phyloP scores from a whole-genome alignment of 1,140 invertebrate species.

The Drosophila watanabei region DNA sequence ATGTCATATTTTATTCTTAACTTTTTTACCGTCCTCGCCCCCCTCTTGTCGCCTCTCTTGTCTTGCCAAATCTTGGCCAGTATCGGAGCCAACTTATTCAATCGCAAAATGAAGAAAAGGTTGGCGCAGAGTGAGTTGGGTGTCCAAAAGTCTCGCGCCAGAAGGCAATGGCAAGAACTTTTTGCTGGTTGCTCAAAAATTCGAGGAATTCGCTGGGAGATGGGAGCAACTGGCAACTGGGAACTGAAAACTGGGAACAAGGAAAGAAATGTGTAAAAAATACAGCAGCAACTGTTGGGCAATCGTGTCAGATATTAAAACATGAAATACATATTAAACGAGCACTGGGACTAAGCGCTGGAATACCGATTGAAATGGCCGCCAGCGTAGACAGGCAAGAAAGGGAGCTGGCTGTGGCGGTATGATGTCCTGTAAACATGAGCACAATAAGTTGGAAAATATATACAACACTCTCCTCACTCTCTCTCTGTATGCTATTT shows the following conservation, averaged over 20 bases:
- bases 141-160: conserved; percentile 44
- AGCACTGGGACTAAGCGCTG: conserved; percentile 30
- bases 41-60: not conserved
- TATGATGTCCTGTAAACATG: conserved; percentile 64
- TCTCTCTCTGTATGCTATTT: conserved; percentile 5
- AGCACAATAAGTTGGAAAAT: conserved; percentile 76
- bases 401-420: not conserved
- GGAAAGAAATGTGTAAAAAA: conserved; percentile 22
- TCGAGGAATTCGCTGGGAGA: conserved; percentile 46
- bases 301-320: conserved; percentile 84
- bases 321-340: conserved; percentile 84
- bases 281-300: conserved; percentile 65
- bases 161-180: conserved; percentile 64
- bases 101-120: conserved; percentile 58
- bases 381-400: conserved; percentile 35
- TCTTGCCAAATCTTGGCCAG: conserved; percentile 47
- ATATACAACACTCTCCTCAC: conserved; percentile 62
- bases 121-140: conserved; percentile 26
- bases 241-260: not conserved
- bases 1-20: conserved; percentile 42
- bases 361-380: conserved; percentile 36
- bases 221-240: conserved; percentile 14
- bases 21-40: conserved; percentile 1
- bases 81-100: conserved; percentile 64
- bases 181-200: conserved; percentile 43